Conservation (phyloP, 2,797 vertebrate species). For the Helarctos malayanus region DNA sequence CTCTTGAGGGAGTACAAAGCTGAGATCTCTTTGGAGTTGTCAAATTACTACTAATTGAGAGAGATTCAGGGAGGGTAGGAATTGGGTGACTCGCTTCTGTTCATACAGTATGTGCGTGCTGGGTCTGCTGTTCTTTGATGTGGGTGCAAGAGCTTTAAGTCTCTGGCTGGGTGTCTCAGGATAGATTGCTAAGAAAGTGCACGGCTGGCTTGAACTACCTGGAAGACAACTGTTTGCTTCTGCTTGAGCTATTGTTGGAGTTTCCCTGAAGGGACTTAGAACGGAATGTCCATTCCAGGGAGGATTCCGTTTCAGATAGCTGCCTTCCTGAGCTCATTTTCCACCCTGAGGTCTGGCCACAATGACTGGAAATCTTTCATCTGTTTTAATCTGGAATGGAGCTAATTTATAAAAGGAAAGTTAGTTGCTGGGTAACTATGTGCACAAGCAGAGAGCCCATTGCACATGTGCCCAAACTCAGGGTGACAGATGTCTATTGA, state of each 20-base stretch:
- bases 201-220: conserved; percentile 40
- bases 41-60: neutral
- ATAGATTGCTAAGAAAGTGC: conserved; percentile 64
- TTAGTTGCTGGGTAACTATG: conserved; percentile 70
- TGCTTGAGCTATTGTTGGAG: conserved; percentile 80
- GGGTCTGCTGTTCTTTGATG: conserved; percentile 1
- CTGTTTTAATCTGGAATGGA: conserved; percentile 73
- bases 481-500: conserved; percentile 65
- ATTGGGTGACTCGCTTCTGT: neutral
- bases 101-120: neutral
- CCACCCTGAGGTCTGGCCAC: conserved; percentile 50
- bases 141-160: neutral
- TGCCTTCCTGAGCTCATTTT: conserved; percentile 74
- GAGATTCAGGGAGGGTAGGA: neutral
- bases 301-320: conserved; percentile 77
- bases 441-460: conserved; percentile 16
- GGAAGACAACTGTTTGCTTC: conserved; percentile 68
- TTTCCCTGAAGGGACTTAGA: conserved; percentile 72
- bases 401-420: conserved; percentile 79
- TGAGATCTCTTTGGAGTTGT: neutral
- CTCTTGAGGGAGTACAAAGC: neutral
- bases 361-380: conserved; percentile 70
- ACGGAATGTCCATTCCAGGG: conserved; percentile 77
- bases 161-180: neutral
- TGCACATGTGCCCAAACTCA: conserved; percentile 42